phyloP scores from a whole-genome alignment of 1,140 invertebrate species.

The Rhopalosiphum padi region DNA sequence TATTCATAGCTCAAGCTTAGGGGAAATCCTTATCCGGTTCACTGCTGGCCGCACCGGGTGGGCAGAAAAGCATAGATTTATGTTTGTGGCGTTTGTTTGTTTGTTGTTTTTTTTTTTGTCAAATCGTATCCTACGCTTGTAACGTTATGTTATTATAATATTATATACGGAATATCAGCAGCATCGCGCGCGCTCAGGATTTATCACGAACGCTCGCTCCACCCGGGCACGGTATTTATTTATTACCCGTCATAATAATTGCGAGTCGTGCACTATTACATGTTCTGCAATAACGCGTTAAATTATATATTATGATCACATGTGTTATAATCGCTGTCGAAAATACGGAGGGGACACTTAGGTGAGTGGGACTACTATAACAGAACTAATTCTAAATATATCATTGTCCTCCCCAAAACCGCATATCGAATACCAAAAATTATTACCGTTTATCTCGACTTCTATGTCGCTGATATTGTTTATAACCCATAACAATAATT shows the following conservation, averaged over 20 bases:
- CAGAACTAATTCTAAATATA: background rate
- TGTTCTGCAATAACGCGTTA: background rate
- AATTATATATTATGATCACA: background rate
- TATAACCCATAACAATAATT: background rate
- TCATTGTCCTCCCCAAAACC: background rate
- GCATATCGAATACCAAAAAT: background rate
- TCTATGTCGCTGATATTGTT: too few relatives aligned
- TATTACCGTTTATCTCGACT: background rate
- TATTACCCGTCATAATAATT: too few relatives aligned
- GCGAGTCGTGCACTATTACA: too few relatives aligned
- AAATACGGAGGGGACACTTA: background rate
- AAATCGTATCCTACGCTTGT: background rate
- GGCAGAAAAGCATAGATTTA: background rate
- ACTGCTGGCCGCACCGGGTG: background rate
- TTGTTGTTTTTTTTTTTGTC: background rate
- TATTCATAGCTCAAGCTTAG: conserved; percentile 22
- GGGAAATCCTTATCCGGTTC: conserved; percentile 22
- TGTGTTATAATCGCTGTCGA: background rate
- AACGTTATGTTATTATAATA: background rate
- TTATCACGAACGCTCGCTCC: too few relatives aligned
- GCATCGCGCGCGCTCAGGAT: too few relatives aligned
- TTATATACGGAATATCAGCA: background rate
- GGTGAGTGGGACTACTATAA: background rate
- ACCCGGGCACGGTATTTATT: too few relatives aligned
- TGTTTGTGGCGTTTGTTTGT: background rate